These are phyloP conservation scores for Drosophila kambysellisi DNA, from an alignment of 2,888 invertebrate genomes.

Conservation along the genomic window DNA sequence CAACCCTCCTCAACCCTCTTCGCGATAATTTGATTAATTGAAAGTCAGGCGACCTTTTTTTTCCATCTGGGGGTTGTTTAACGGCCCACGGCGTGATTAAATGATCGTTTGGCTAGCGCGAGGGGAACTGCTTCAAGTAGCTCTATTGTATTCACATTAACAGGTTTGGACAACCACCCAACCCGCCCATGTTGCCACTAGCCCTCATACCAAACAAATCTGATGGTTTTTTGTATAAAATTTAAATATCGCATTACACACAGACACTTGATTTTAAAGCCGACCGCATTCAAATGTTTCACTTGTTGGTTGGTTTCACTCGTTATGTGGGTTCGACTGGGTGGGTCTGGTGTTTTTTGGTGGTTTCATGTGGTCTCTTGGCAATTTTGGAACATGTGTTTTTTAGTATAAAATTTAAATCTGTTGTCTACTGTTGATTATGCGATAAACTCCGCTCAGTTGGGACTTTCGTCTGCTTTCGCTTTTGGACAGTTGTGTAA, in stretches of 20 bases:
- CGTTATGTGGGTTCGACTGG: constrained; percentile 24
- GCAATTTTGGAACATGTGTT: constrained; percentile 74
- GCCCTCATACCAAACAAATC: constrained; percentile 40
- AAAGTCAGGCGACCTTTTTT: constrained; percentile 75
- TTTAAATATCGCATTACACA: constrained; percentile 79
- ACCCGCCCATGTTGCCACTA: constrained; percentile 47
- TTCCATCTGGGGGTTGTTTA: constrained; percentile 30
- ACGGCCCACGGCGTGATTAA: constrained; percentile 60
- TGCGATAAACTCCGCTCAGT: constrained; percentile 60
- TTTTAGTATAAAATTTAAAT: constrained; percentile 74
- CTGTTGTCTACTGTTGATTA: constrained; percentile 68
- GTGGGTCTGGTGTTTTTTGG: constrained; percentile 13
- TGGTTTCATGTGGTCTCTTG: constrained; percentile 49
- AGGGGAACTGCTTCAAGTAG: constrained; percentile 61
- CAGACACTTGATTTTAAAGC: constrained; percentile 76
- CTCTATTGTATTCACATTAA: constrained; percentile 75
- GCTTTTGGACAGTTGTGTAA: constrained; percentile 66
- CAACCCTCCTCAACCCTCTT: constrained; percentile 30
- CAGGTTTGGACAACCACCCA: constrained; percentile 62
- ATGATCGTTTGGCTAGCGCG: constrained; percentile 60
- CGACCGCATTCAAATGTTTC: constrained; percentile 69
- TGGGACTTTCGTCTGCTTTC: constrained; percentile 30
- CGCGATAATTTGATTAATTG: constrained; percentile 80
- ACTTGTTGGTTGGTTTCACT: constrained; percentile 52
- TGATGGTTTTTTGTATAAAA: constrained; percentile 47